These are phyloP conservation scores for Congeria kusceri DNA, from an alignment of 2,888 invertebrate genomes.

Conservation along the genomic window DNA sequence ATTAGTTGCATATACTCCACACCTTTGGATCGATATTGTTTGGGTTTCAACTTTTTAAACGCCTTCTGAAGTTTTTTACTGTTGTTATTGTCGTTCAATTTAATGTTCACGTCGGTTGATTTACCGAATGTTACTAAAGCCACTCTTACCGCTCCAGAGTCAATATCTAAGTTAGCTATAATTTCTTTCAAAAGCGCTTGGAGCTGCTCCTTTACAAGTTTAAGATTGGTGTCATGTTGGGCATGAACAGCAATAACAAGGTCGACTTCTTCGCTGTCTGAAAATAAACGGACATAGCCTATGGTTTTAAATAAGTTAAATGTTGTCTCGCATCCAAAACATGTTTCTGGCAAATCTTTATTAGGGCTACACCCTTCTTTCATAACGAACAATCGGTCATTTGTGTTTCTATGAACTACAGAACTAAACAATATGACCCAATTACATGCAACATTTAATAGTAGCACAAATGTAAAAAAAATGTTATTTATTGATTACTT, in stretches of 20 bases:
- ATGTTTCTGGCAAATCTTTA: too few species aligned
- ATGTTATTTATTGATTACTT: too few species aligned
- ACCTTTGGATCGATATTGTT: constrained; percentile 43
- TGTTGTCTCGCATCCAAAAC: too few species aligned
- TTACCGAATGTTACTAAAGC: constrained; percentile 82
- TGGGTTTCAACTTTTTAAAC: constrained; percentile 54
- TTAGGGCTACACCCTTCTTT: too few species aligned
- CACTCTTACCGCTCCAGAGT: constrained; percentile 70
- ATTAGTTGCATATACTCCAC: constrained; percentile 48
- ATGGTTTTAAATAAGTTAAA: too few species aligned
- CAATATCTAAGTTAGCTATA: constrained; percentile 60
- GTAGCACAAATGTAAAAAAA: too few species aligned
- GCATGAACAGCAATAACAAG: constrained; percentile 67
- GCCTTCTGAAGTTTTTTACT: constrained; percentile 57
- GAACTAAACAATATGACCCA: too few species aligned
- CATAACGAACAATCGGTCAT: too few species aligned
- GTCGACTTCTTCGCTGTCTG: constrained; percentile 64
- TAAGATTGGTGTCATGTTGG: constrained; percentile 58
- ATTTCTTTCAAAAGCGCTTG: constrained; percentile 62
- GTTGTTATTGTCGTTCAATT: constrained; percentile 61
- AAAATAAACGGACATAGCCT: constrained; percentile 23
- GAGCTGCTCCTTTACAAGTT: constrained; percentile 61
- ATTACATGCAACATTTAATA: too few species aligned
- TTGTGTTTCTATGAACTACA: too few species aligned
- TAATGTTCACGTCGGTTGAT: constrained; percentile 68